Evolutionary conservation across 2,888 invertebrate species (phyloP).

Genomic region (Empis stercorea): DNA sequence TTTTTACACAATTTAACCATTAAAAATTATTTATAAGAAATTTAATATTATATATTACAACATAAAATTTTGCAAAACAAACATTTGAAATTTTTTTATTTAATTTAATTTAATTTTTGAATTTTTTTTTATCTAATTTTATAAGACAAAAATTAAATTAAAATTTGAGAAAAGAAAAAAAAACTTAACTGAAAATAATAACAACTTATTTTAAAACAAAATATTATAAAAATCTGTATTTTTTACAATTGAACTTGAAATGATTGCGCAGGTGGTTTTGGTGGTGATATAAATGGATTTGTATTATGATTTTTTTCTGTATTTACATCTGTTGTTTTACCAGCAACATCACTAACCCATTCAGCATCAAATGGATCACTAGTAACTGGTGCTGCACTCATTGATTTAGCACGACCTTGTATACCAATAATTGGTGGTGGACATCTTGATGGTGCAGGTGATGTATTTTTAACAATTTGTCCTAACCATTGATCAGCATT

Average conservation of each 20-base stretch:
- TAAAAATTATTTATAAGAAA: too few relatives aligned
- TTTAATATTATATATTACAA: too few relatives aligned
- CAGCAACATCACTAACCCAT: conserved; percentile 57
- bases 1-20: too few relatives aligned
- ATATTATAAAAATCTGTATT: too few relatives aligned
- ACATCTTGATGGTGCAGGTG: conserved; percentile 41
- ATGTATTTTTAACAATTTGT: conserved; percentile 50
- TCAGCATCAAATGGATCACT: conserved; percentile 69
- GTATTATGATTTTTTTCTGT: conserved; percentile 25
- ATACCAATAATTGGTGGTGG: conserved; percentile 41
- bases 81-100: too few relatives aligned
- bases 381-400: conserved; percentile 38
- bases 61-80: too few relatives aligned
- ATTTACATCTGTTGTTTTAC: conserved; percentile 19
- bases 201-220: too few relatives aligned
- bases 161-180: too few relatives aligned
- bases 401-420: conserved; percentile 44
- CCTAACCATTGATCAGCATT: conserved; percentile 77
- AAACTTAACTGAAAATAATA: too few relatives aligned
- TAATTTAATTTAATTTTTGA: too few relatives aligned
- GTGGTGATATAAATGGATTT: conserved; percentile 37
- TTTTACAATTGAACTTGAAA: conserved; percentile 37
- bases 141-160: too few relatives aligned
- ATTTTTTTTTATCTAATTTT: too few relatives aligned
- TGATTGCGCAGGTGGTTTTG: conserved; percentile 35